Evolutionary conservation across 2,113 vertebrate species (phyloP).

Genomic region (Pangasianodon gigas): DNA sequence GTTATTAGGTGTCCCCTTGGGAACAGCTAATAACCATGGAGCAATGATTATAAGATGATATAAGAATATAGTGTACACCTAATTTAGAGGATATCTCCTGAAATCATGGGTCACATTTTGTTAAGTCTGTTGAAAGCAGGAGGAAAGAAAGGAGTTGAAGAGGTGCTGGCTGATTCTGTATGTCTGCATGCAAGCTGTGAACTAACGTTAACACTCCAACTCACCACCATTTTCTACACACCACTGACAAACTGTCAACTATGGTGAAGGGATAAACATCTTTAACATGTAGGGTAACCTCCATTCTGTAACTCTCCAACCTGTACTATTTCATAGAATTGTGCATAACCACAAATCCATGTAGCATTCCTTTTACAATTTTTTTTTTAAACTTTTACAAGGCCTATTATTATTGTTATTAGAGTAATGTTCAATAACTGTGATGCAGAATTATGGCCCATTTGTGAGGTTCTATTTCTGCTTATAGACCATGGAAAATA

Average conservation of each 20-base stretch:
- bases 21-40: background rate
- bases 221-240: background rate
- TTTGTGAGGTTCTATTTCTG: background rate
- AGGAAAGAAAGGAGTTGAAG: background rate
- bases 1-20: background rate
- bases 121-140: background rate
- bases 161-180: background rate
- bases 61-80: background rate
- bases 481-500: background rate
- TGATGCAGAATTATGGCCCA: background rate
- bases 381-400: background rate
- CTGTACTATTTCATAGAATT: background rate
- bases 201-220: background rate
- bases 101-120: background rate
- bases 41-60: background rate
- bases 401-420: background rate
- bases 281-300: background rate
- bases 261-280: background rate
- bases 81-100: background rate
- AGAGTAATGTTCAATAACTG: background rate
- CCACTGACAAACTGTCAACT: background rate
- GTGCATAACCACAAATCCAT: background rate
- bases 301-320: too few species aligned
- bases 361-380: background rate
- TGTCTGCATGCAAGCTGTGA: background rate